Base-by-base conservation (phyloP, 2,113 vertebrate species). In the Saccopteryx bilineata region DNA sequence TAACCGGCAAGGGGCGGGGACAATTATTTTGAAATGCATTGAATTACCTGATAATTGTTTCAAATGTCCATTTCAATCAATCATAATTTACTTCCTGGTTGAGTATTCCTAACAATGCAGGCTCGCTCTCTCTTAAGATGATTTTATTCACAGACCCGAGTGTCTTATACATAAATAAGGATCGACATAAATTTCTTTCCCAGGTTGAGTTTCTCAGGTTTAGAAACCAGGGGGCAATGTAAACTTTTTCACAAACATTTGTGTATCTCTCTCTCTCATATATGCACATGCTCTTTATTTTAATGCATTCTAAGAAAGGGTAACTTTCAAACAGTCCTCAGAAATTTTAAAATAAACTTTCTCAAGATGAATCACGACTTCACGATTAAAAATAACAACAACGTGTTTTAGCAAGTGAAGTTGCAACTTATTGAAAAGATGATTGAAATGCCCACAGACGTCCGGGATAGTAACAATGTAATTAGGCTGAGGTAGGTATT, bases 401-500 rank as follows among this genome's bases (percentile, higher is more conserved):
- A 78, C 96, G 96, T 96, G 96, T 97, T 83, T 28, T 52, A 97
- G 97, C 97, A 95, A 90, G 33, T n/a, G 96, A 81, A 96, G 87
- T 94, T 91, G 87, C 6, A 92, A 93, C 93, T 97, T 97, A 95
- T 96, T 97, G 97, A 82, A 92, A 81, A 93, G 87, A 84, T 97
- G 93, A 96, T 93, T 96, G 93, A 97, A 96, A 95, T 91, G 80
- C 92, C 68, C 66, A 48, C 96, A 94, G 96, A 92, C 96, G 97
- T n/a, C 54, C 88, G 74, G 80, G 92, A 91, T 95, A 95, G 93
- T 96, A 96, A 91, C 96, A 96, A 95, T 60, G 21, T 98, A 97
- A 97, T 98, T 90, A 97, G 96, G 97, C 94, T 75, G 87, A 94
- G 90, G 96, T 96, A 96, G n/a, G 61, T 95, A 91, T 95, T 98